A percentile compares a stretch with the other conserved stretches of the same genome.
These are phyloP conservation scores for Darevskia mixta DNA, from an alignment of 2,797 vertebrate species.

Conservation along the genomic window DNA sequence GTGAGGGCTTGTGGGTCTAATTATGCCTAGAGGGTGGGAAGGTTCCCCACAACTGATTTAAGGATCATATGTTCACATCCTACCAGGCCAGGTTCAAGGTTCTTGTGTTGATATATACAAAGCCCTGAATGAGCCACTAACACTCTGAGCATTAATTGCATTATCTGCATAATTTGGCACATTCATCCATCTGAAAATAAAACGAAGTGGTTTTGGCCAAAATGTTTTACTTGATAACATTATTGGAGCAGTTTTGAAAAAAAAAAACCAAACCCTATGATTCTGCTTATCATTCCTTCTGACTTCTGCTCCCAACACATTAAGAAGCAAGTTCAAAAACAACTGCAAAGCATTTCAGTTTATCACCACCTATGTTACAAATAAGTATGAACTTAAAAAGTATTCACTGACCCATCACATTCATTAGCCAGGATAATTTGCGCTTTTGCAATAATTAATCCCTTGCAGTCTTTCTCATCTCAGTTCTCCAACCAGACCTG, in stretches of 20 bases:
- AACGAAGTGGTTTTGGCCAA: neutral
- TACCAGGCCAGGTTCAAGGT: no score
- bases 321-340: constrained; percentile 7
- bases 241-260: neutral
- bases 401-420: neutral
- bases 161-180: constrained; percentile 17
- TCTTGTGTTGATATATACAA: no score
- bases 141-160: neutral
- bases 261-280: neutral
- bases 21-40: no score
- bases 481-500: no score
- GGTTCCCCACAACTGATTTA: no score
- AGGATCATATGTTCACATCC: neutral
- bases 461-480: no score
- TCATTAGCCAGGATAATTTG: neutral
- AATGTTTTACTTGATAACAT: constrained; percentile 17
- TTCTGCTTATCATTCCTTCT: neutral
- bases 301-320: neutral
- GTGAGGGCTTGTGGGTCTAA: no score
- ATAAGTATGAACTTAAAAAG: neutral
- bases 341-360: constrained; percentile 4
- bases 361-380: neutral
- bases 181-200: constrained; percentile 3
- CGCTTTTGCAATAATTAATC: constrained; percentile 5
- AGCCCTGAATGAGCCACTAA: neutral